These are phyloP conservation scores for Apodemia duryi DNA, from an alignment of 2,888 invertebrate genomes.

Conservation along the genomic window DNA sequence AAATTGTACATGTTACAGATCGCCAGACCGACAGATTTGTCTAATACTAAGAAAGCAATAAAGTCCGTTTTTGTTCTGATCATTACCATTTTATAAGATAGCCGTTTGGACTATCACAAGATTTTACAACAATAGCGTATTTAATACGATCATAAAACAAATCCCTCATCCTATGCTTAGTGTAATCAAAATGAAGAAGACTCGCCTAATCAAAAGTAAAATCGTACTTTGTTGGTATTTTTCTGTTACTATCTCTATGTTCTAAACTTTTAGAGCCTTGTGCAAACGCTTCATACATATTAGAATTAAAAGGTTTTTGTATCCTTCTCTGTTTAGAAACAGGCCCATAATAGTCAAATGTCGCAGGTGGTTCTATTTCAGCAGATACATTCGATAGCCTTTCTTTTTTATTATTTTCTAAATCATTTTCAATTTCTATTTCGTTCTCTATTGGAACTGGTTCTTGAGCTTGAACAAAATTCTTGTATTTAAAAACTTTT, in stretches of 20 bases:
- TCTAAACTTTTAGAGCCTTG: constrained; percentile 67
- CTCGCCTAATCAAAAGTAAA: constrained; percentile 56
- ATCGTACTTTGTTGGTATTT: constrained; percentile 60
- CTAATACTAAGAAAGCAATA: too few species aligned
- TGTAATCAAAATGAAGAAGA: not conserved
- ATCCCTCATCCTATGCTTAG: not conserved
- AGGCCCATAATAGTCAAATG: constrained; percentile 82
- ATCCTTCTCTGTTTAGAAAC: constrained; percentile 48
- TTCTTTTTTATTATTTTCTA: constrained; percentile 34
- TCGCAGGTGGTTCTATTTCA: constrained; percentile 83
- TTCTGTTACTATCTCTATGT: constrained; percentile 48
- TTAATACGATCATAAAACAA: not conserved
- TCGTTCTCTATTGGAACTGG: constrained; percentile 57
- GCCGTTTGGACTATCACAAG: too few species aligned
- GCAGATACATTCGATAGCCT: constrained; percentile 36
- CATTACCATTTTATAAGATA: too few species aligned
- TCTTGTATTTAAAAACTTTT: constrained; percentile 49
- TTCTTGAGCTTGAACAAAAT: constrained; percentile 56
- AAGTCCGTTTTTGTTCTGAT: too few species aligned
- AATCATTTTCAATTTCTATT: constrained; percentile 43
- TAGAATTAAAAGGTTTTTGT: constrained; percentile 59
- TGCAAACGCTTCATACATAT: constrained; percentile 63
- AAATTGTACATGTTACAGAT: too few species aligned
- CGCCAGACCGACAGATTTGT: too few species aligned
- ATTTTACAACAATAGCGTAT: too few species aligned